phyloP scores from a whole-genome alignment of 1,140 invertebrate species.

The Charaxes varanes region DNA sequence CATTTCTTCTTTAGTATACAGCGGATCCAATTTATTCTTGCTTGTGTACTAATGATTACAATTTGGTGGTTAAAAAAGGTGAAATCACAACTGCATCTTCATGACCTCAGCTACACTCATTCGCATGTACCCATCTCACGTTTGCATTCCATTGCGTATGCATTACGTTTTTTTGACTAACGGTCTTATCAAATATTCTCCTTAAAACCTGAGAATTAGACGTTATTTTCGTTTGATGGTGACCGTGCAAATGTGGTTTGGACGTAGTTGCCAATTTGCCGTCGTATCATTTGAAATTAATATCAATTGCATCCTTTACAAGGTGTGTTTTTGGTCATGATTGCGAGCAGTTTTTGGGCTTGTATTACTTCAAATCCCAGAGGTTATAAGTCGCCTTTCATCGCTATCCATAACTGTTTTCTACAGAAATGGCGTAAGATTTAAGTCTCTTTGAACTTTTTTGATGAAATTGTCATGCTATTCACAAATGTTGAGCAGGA shows the following conservation, averaged over 20 bases:
- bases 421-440: slow-evolving; percentile 10
- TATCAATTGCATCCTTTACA: slow-evolving; percentile 18
- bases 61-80: slow-evolving; percentile 2
- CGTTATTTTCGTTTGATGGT: slow-evolving; percentile 18
- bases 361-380: background rate
- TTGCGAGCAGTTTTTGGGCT: slow-evolving; percentile 9
- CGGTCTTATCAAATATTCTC: slow-evolving; percentile 19
- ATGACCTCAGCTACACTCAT: slow-evolving; percentile 42
- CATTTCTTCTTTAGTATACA: background rate
- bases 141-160: slow-evolving; percentile 32
- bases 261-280: slow-evolving; percentile 25
- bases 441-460: slow-evolving; percentile 18
- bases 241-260: slow-evolving; percentile 9
- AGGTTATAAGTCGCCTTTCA: slow-evolving; percentile 6
- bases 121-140: slow-evolving; percentile 29
- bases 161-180: slow-evolving; percentile 23
- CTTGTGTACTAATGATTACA: background rate
- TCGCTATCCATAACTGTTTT: background rate
- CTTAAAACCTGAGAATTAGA: slow-evolving; percentile 20
- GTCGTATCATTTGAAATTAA: slow-evolving; percentile 20
- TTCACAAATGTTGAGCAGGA: slow-evolving; percentile 35
- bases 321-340: slow-evolving; percentile 21
- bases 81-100: slow-evolving; percentile 22
- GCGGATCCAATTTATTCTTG: background rate
- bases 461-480: slow-evolving; percentile 41